A percentile compares a stretch with the other conserved stretches of the same genome.
Evolutionary conservation across 2,113 vertebrate species (phyloP).

Genomic region (Hippocampus comes): DNA sequence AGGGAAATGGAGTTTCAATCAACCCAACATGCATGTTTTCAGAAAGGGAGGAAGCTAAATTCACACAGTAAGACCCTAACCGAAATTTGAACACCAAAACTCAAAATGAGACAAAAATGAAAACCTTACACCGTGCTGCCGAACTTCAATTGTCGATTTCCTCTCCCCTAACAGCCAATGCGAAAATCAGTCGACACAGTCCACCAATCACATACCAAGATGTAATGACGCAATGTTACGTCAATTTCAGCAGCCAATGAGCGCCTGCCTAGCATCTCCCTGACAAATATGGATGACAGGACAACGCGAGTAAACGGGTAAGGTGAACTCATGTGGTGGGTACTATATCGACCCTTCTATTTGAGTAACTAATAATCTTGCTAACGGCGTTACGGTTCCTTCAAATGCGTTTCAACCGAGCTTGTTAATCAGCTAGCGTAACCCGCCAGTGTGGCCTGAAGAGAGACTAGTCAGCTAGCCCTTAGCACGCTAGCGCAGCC

Average conservation of each 20-base stretch:
- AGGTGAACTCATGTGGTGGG: constrained; percentile 11
- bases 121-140: background rate
- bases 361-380: background rate
- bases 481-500: constrained; percentile 1
- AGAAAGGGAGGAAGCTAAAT: too few species aligned
- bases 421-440: background rate
- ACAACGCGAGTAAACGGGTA: constrained; percentile 55
- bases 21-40: too few species aligned
- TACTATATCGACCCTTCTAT: fast-evolving
- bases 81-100: background rate
- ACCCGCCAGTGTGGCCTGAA: background rate
- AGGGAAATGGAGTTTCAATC: too few species aligned
- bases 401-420: background rate
- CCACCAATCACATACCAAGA: constrained; percentile 44
- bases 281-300: constrained; percentile 61
- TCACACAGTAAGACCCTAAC: too few species aligned
- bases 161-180: constrained; percentile 45
- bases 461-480: constrained; percentile 21
- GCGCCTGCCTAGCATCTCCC: constrained; percentile 35
- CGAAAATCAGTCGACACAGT: constrained; percentile 1
- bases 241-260: constrained; percentile 60
- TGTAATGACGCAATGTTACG: background rate
- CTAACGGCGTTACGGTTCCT: background rate
- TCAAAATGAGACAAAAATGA: background rate
- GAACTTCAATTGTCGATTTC: background rate